Conservation (phyloP, 2,113 vertebrate genomes). For the Emydocephalus ijimae region DNA sequence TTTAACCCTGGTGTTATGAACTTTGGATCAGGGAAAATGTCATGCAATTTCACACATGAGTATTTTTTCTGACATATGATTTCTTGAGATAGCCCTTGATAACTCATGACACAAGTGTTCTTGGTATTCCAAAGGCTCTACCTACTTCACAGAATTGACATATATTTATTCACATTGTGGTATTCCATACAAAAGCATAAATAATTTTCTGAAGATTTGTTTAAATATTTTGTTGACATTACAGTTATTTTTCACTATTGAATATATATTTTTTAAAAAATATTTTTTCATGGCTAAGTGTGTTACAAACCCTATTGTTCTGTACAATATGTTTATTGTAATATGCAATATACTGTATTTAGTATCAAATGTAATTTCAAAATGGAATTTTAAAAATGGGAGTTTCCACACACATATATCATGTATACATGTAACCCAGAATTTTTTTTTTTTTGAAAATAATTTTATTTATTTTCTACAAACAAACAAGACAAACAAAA, state of each 20-base stretch:
- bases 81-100: not conserved
- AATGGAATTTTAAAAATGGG: constrained; percentile 11
- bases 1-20: not conserved
- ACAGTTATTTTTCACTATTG: not conserved
- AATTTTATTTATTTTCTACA: too few relatives aligned
- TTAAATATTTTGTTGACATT: constrained; percentile 17
- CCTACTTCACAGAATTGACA: not conserved
- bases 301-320: constrained; percentile 27
- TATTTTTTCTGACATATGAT: not conserved
- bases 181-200: not conserved
- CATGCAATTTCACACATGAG: not conserved
- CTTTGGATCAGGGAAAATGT: not conserved
- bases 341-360: constrained; percentile 21
- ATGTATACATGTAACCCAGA: not conserved
- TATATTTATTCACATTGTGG: not conserved
- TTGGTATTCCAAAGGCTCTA: not conserved
- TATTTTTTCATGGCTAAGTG: not conserved
- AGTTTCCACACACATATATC: not conserved
- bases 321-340: not conserved
- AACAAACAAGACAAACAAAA: too few relatives aligned
- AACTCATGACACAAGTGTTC: not conserved
- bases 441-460: too few relatives aligned
- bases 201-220: not conserved
- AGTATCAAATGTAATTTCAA: constrained; percentile 8
- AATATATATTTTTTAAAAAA: not conserved